Evolutionary conservation across 2,797 vertebrate genomes (phyloP).

Genomic region (Coranthus polyacanthus): DNA sequence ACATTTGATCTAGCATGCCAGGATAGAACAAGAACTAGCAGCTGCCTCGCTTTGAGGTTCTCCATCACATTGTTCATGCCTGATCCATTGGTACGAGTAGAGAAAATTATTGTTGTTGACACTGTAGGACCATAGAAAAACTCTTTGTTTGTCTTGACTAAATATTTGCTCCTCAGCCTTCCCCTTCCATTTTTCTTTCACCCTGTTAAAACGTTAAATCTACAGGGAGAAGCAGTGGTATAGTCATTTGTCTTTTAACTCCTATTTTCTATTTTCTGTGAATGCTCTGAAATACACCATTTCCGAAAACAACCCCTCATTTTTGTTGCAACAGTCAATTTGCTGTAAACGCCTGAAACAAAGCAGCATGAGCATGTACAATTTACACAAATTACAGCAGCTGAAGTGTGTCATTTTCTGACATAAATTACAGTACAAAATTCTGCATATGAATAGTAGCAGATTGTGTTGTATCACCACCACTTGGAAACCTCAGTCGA

Average conservation of each 20-base stretch:
- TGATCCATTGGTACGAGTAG: slow-evolving; percentile 11
- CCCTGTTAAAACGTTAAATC: slow-evolving; percentile 21
- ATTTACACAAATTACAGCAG: slow-evolving; percentile 49
- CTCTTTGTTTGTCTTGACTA: background rate
- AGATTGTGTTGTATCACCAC: slow-evolving; percentile 19
- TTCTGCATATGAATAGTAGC: slow-evolving; percentile 34
- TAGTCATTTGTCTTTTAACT: slow-evolving; percentile 23
- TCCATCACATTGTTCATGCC: slow-evolving; percentile 19
- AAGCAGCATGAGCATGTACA: slow-evolving; percentile 25
- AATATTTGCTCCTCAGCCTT: slow-evolving; percentile 24
- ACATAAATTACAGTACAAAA: slow-evolving; percentile 33
- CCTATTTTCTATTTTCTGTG: background rate
- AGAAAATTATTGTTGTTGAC: slow-evolving; percentile 22
- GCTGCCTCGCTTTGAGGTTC: slow-evolving; percentile 27
- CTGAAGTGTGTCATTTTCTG: slow-evolving; percentile 42
- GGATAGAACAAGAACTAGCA: slow-evolving; percentile 23
- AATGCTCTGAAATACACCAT: slow-evolving; percentile 30
- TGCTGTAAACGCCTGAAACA: slow-evolving; percentile 32
- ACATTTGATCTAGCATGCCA: slow-evolving; percentile 32
- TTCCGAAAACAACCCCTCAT: slow-evolving; percentile 34
- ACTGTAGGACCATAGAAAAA: slow-evolving; percentile 6
- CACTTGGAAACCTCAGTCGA: slow-evolving; percentile 17
- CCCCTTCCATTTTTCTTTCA: background rate
- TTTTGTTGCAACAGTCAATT: slow-evolving; percentile 48
- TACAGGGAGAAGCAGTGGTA: background rate